Evolutionary conservation across 2,113 vertebrate species (phyloP), one percentile per base, ranked within the genome.

Genomic region (Microtus montanus): DNA sequence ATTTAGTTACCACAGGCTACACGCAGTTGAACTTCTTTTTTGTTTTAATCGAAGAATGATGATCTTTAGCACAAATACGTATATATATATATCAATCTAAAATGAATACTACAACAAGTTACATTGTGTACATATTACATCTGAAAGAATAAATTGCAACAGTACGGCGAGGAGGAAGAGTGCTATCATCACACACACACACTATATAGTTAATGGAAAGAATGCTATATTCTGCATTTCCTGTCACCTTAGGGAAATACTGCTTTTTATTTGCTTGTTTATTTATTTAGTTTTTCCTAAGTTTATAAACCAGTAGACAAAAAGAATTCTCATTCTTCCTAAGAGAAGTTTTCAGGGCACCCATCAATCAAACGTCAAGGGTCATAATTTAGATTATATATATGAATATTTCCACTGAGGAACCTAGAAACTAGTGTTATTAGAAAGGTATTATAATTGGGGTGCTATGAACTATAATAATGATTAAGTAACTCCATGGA

Each of bases 231-330:
- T 70, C n/a, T 58, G 77, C 5, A 12, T 89, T 30, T 4, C 3
- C 6, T 89, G 0, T 14, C 7, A 94, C 3, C 38, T 93, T 63
- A 92, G 15, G 7, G 77, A 90, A 17, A 71, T 71, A 63, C 0
- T 70, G 54, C n/a, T 47, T 71, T 87, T 84, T 91, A 89, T 61
- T 77, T 58, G 58, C 19, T 58, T 20, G 19, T 58, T 58, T 20
- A 24, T 52, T 89, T 78, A 49, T 41, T 41, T 14, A 38, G 38
- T 41, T 58, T 58, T 38, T 38, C 24, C 41, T 92, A 44, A 28
- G 5, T 78, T 96, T 17, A 79, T 86, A 63, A 78, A 92, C 1
- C 13, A 96, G 54, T 24, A 96, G 54, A 74, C 92, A 89, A 73
- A 92, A 92, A 87, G 54, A 87, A 47, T 35, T 28, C 47, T 52